Conservation (phyloP, 64 coral and sea anemone genomes). For the Exaiptasia diaphana region DNA sequence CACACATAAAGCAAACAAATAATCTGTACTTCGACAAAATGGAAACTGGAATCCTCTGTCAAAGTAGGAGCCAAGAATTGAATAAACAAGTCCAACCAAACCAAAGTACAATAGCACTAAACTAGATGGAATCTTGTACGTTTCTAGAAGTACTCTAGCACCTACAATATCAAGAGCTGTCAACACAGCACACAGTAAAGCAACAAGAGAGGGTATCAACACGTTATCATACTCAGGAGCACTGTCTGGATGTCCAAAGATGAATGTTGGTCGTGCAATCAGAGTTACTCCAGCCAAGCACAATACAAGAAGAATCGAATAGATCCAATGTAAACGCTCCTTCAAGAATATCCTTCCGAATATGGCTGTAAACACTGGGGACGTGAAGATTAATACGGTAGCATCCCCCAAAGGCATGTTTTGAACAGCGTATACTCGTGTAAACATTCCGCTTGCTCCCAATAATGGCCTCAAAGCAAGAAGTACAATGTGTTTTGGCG, state of each 20-base stretch:
- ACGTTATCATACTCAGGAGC: neutral
- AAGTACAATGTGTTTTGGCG: neutral
- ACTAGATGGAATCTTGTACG: neutral
- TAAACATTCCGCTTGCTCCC: conserved; percentile 7
- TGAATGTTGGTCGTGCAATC: conserved; percentile 36
- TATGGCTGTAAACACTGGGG: conserved; percentile 30
- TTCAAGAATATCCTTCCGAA: conserved; percentile 49
- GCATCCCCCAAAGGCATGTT: conserved; percentile 56
- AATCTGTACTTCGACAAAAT: conserved; percentile 34
- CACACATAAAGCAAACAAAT: neutral
- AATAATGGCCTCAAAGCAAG: neutral
- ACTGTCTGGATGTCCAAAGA: conserved; percentile 22
- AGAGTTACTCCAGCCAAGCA: conserved; percentile 47
- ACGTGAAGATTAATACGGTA: conserved; percentile 57
- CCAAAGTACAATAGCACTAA: conserved; percentile 52
- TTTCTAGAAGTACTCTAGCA: neutral
- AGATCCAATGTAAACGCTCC: conserved; percentile 33
- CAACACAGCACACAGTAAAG: conserved; percentile 2
- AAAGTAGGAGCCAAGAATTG: neutral
- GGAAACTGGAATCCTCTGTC: conserved; percentile 43
- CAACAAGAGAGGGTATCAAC: conserved; percentile 34
- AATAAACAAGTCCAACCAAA: conserved; percentile 17
- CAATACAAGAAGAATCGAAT: conserved; percentile 1
- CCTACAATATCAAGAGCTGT: neutral
- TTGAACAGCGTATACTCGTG: conserved; percentile 29